Conservation (phyloP, 2,797 vertebrate genomes). For the Paratrypauchen microcephalus region DNA sequence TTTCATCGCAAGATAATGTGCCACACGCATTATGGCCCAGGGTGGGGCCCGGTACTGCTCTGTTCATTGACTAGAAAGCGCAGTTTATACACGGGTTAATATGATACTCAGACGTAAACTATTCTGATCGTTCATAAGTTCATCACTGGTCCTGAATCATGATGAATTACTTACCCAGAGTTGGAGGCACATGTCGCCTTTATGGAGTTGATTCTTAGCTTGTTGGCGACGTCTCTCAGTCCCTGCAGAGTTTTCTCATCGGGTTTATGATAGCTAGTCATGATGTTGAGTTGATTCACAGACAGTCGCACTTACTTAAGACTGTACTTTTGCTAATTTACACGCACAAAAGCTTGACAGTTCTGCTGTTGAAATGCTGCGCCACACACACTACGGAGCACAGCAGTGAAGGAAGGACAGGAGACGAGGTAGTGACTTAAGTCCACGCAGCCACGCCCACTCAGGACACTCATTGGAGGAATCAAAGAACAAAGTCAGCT, state of each 20-base stretch:
- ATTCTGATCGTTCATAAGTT: too few species aligned
- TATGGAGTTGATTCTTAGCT: slow-evolving; percentile 82
- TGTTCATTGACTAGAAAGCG: background rate
- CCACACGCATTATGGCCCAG: slow-evolving; percentile 47
- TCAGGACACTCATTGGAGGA: slow-evolving; percentile 55
- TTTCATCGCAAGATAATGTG: slow-evolving; percentile 26
- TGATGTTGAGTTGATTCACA: slow-evolving; percentile 23
- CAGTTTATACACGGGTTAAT: too few species aligned
- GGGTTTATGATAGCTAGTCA: slow-evolving; percentile 74
- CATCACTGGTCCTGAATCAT: background rate
- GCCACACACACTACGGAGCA: slow-evolving; percentile 9
- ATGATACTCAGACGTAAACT: background rate
- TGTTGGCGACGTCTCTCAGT: slow-evolving; percentile 83
- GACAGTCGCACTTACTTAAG: background rate
- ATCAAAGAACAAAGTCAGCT: too few species aligned
- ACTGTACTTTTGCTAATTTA: background rate
- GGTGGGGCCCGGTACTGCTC: background rate
- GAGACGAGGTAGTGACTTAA: slow-evolving; percentile 25
- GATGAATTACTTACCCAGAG: slow-evolving; percentile 75
- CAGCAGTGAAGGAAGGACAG: slow-evolving; percentile 26
- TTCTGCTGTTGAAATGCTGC: slow-evolving; percentile 12
- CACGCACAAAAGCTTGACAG: slow-evolving; percentile 9
- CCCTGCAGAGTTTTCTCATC: slow-evolving; percentile 80
- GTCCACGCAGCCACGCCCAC: slow-evolving; percentile 48
- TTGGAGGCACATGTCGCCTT: slow-evolving; percentile 82